Evolutionary conservation across 2,797 vertebrate genomes (phyloP), one percentile per base, ranked within the genome.

Genomic region (Apodemus agrarius): DNA sequence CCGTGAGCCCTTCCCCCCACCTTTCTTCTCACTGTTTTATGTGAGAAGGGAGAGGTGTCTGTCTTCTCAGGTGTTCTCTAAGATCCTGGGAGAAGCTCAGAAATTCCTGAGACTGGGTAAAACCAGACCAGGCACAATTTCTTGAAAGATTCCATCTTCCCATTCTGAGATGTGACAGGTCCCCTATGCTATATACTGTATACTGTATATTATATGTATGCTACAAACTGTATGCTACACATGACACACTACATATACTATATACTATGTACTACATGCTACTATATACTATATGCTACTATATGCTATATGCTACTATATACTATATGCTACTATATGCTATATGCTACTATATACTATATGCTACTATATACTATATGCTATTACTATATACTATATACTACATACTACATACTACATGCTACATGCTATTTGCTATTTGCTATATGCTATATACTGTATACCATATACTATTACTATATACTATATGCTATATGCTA

Each of bases 1-100:
- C 19, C 63, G 0, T 0, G 40, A 31, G 13, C 0, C 8, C 63
- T 3, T 0, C 6, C 14, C 16, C 8, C 29, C 13, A 9, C 52
- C 37, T 37, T 10, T 63, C 57, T 3, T 84, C 16, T 49, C 54
- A 46, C 63, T 74, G 26, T 59, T 89, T 43, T 67, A 29, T 2
- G 1, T 9, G 19, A 69, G 87, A 24, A 40, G 26, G 6, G 13
- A 31, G 31, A 13, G 22, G 67, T 3, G 10, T 86, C 61, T 59
- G 21, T 43, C 94, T 63, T 85, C 69, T 75, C 22, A 0, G 0
- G 22, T 21, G 2, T 26, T 26, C 75, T 90, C 72, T 59, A 49
- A 5, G 43, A 22, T 19, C 21, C 76, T 26, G 1, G 54, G 34
- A 74, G 40, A 49, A 1, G 14, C 26, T 31, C 54, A 0, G 26